phyloP scores from a whole-genome alignment of 2,888 invertebrate genomes.

The Hyposoter dolosus region DNA sequence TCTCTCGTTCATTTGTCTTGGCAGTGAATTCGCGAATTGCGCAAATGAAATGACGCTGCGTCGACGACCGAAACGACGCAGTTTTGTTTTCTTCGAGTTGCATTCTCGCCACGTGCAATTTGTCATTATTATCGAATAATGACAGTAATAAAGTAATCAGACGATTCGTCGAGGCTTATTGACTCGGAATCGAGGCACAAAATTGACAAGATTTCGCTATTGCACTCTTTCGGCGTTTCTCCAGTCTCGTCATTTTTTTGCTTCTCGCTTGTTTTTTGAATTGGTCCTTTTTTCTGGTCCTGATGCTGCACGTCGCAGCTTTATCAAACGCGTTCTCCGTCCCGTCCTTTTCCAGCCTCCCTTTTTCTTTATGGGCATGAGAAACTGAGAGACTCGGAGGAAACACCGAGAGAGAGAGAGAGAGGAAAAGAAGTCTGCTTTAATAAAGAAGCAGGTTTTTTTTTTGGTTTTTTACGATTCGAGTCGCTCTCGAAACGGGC shows the following conservation, averaged over 20 bases:
- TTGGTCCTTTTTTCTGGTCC: background rate
- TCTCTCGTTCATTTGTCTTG: constrained; percentile 47
- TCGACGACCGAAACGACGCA: constrained; percentile 25
- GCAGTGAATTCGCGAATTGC: constrained; percentile 32
- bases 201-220: background rate
- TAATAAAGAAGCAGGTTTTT: constrained; percentile 60
- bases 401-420: background rate
- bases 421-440: constrained; percentile 29
- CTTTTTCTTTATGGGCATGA: constrained; percentile 26
- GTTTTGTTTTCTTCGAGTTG: background rate
- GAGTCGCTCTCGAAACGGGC: constrained; percentile 55
- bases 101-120: background rate
- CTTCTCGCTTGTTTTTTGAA: background rate
- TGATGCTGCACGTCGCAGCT: background rate
- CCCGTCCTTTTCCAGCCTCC: background rate
- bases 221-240: background rate
- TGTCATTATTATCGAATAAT: background rate
- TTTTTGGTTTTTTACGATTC: constrained; percentile 51
- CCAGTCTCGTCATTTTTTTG: background rate
- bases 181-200: constrained; percentile 1
- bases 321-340: constrained; percentile 35
- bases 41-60: constrained; percentile 37
- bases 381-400: background rate
- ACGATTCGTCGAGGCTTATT: constrained; percentile 22
- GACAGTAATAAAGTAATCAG: constrained; percentile 8